These are phyloP conservation scores for Fringilla coelebs DNA, from an alignment of 2,797 vertebrate genomes.

Conservation along the genomic window DNA sequence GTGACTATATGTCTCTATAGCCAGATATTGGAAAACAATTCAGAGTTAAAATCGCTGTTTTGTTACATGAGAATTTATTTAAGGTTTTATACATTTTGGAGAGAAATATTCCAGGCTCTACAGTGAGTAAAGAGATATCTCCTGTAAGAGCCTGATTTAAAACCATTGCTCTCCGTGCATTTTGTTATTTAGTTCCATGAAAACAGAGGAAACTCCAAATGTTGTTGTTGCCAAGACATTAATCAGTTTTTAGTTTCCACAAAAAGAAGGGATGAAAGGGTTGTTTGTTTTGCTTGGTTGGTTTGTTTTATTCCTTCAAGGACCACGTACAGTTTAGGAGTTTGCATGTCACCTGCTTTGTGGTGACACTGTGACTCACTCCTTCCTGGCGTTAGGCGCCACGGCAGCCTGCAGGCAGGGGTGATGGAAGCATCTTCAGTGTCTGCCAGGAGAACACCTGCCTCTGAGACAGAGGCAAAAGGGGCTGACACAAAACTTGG, in stretches of 20 bases:
- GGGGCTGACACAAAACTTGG: background rate
- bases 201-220: background rate
- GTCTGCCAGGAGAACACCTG: background rate
- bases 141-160: background rate
- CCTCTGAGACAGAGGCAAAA: background rate
- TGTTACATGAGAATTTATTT: conserved; percentile 38
- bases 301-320: background rate
- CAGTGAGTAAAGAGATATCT: background rate
- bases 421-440: background rate
- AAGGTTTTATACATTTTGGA: conserved; percentile 1
- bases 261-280: background rate
- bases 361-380: background rate
- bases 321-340: background rate
- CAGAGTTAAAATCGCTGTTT: conserved; percentile 40
- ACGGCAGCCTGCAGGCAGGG: background rate
- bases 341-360: background rate
- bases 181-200: background rate
- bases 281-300: background rate
- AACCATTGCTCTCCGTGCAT: background rate
- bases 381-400: background rate
- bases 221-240: background rate
- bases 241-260: background rate
- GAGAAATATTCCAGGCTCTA: conserved; percentile 22
- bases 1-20: background rate
- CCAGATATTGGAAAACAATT: conserved; percentile 59